Percentiles rank a stretch among this genome's conserved stretches.
Conservation (phyloP, 2,113 vertebrate species). For the Alethe diademata region DNA sequence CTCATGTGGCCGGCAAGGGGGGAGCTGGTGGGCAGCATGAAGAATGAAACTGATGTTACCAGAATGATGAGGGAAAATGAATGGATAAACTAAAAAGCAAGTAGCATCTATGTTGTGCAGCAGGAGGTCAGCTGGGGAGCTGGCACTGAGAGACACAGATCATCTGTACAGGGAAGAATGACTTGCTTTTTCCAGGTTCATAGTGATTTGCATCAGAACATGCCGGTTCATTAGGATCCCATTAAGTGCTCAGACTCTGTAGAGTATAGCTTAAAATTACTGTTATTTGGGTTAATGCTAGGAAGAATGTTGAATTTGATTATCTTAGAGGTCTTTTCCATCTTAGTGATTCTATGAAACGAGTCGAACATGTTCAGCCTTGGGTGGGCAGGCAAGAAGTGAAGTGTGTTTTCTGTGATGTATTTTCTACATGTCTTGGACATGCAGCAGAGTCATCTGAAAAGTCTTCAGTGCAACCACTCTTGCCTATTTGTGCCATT, state of each 20-base stretch:
- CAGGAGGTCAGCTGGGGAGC: neutral
- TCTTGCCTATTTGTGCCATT: neutral
- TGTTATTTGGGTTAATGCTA: neutral
- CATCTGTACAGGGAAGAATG: neutral
- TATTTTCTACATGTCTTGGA: neutral
- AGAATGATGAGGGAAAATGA: neutral
- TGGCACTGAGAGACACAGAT: neutral
- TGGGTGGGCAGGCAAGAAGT: neutral
- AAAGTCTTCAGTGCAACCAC: neutral
- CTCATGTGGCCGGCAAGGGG: neutral
- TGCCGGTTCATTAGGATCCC: rapidly evolving
- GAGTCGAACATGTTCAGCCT: neutral
- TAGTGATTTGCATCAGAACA: neutral
- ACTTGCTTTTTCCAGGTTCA: neutral
- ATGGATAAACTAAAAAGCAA: neutral
- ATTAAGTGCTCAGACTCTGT: neutral
- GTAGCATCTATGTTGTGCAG: neutral
- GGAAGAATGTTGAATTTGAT: neutral
- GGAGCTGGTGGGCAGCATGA: neutral
- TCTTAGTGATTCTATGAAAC: neutral
- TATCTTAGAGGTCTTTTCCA: neutral
- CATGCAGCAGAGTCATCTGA: neutral
- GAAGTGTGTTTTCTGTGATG: neutral
- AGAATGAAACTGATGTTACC: neutral
- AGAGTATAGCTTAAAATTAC: neutral